Percentiles rank a stretch among this genome's conserved stretches.
Evolutionary conservation across 2,113 vertebrate genomes (phyloP).

Genomic region (Anseranas semipalmata): DNA sequence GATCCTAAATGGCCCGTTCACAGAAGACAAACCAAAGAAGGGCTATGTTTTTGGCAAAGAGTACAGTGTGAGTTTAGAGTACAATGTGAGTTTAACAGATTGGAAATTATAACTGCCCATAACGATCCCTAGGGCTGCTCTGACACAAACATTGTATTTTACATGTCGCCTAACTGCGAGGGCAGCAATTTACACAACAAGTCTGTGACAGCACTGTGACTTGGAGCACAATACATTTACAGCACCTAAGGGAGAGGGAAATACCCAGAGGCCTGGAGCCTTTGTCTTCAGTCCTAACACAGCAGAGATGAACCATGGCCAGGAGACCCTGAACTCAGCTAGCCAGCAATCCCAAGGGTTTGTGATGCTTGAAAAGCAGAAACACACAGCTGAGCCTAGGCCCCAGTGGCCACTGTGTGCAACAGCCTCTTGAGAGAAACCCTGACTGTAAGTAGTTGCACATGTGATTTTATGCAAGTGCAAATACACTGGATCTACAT

Average conservation of each 20-base stretch:
- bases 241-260: background rate
- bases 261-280: background rate
- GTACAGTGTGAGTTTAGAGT: background rate
- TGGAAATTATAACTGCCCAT: background rate
- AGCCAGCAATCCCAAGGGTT: rapidly evolving
- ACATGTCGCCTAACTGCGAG: background rate
- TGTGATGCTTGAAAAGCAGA: background rate
- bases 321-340: background rate
- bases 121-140: background rate
- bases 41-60: background rate
- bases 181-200: background rate
- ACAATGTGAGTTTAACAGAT: background rate
- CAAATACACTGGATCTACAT: background rate
- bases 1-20: background rate
- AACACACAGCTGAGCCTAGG: background rate
- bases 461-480: background rate
- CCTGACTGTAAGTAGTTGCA: background rate
- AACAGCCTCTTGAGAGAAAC: background rate
- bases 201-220: background rate
- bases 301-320: rapidly evolving
- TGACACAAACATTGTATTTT: background rate
- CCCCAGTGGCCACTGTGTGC: background rate
- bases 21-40: background rate
- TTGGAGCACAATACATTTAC: background rate
- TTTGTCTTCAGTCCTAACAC: background rate